Evolutionary conservation across 2,888 invertebrate species (phyloP).

Genomic region (Athripsodes cinereus): DNA sequence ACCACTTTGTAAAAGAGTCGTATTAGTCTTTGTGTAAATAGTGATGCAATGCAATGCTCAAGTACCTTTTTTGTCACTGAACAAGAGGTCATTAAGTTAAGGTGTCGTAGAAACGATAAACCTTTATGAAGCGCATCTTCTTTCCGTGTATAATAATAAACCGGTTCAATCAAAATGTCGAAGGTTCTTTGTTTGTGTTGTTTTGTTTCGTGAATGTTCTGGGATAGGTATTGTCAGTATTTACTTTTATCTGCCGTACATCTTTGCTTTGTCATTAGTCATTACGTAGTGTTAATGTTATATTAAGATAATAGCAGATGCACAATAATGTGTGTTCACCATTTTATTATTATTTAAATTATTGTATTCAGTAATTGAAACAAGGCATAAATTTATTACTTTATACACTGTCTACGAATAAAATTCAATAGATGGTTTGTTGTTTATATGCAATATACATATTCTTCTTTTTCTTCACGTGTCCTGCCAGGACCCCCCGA

Average conservation of each 20-base stretch:
- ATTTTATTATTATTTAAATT: too few relatives aligned
- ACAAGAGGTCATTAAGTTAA: neutral
- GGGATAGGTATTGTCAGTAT: neutral
- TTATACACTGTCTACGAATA: too few relatives aligned
- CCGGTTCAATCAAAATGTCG: slow-evolving; percentile 9
- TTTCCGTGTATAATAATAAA: slow-evolving; percentile 8
- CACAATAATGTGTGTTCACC: too few relatives aligned
- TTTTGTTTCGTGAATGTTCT: slow-evolving; percentile 3
- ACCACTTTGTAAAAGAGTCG: neutral
- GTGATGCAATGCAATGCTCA: neutral
- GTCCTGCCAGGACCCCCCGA: too few relatives aligned
- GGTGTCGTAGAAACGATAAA: neutral
- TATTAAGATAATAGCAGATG: too few relatives aligned
- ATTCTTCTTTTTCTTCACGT: too few relatives aligned
- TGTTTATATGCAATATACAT: too few relatives aligned
- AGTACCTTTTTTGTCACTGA: neutral
- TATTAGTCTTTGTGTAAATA: neutral
- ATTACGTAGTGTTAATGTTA: too few relatives aligned
- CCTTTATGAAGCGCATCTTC: slow-evolving; percentile 6
- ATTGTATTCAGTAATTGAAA: too few relatives aligned
- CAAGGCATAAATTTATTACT: too few relatives aligned
- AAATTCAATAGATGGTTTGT: too few relatives aligned
- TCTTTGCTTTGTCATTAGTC: neutral
- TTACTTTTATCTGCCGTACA: neutral
- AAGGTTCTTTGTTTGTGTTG: neutral